phyloP scores from a whole-genome alignment of 2,113 vertebrate genomes.

The Megaleporinus macrocephalus region DNA sequence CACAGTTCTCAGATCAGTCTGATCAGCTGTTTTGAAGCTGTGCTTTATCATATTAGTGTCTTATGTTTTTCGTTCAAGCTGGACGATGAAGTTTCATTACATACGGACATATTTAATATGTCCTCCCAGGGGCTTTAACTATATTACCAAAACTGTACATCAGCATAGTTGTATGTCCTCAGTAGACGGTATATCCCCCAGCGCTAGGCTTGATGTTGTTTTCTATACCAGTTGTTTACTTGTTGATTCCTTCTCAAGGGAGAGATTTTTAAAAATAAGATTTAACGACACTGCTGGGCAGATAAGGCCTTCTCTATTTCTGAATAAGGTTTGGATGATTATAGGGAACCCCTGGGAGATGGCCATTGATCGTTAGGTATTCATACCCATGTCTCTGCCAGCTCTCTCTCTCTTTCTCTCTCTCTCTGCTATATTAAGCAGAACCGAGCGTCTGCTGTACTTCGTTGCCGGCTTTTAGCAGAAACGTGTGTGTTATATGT shows the following conservation, averaged over 20 bases:
- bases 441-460: background rate
- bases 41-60: no score
- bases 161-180: no score
- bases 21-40: no score
- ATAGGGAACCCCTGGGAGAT: background rate
- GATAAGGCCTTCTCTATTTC: background rate
- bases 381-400: background rate
- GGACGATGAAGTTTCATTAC: no score
- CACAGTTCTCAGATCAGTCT: no score
- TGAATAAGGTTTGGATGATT: slow-evolving; percentile 14
- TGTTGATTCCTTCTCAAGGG: background rate
- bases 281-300: background rate
- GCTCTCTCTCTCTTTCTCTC: background rate
- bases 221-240: background rate
- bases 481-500: background rate
- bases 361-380: background rate
- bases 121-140: no score
- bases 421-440: background rate
- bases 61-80: no score
- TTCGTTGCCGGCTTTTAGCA: background rate
- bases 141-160: no score
- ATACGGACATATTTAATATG: no score
- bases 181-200: no score
- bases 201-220: no score
- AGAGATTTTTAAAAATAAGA: background rate